These are phyloP conservation scores for Fukomys damarensis DNA, from an alignment of 2,113 vertebrate genomes.

Conservation along the genomic window DNA sequence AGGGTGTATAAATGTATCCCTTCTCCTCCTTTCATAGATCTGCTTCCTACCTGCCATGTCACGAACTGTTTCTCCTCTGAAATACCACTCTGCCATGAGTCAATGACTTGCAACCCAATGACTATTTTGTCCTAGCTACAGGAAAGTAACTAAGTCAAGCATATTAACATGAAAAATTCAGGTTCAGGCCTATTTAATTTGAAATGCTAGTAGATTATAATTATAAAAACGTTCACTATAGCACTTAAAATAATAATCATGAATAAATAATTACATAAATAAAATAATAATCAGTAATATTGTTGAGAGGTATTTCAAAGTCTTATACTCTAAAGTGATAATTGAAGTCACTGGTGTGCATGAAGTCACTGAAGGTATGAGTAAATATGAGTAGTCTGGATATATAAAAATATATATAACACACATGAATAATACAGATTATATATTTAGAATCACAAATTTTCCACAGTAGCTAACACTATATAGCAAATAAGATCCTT, in stretches of 20 bases:
- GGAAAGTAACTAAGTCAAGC: not conserved
- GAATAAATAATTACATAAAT: no score
- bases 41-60: not conserved
- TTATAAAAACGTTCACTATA: not conserved
- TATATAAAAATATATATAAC: not conserved
- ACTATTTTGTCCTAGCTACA: not conserved
- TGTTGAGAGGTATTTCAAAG: not conserved
- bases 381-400: not conserved
- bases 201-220: not conserved
- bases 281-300: not conserved
- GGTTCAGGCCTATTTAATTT: not conserved
- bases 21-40: not conserved
- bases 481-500: not conserved
- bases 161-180: not conserved
- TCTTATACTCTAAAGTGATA: not conserved
- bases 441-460: not conserved
- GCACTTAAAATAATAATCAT: not conserved
- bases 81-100: not conserved
- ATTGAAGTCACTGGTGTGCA: not conserved
- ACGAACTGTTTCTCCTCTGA: not conserved
- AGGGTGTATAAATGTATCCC: not conserved
- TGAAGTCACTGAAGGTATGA: not conserved
- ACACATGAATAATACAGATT: not conserved
- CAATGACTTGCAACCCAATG: not conserved
- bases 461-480: not conserved